Conservation (phyloP, 2,113 vertebrate species). For the Tupaia tana region DNA sequence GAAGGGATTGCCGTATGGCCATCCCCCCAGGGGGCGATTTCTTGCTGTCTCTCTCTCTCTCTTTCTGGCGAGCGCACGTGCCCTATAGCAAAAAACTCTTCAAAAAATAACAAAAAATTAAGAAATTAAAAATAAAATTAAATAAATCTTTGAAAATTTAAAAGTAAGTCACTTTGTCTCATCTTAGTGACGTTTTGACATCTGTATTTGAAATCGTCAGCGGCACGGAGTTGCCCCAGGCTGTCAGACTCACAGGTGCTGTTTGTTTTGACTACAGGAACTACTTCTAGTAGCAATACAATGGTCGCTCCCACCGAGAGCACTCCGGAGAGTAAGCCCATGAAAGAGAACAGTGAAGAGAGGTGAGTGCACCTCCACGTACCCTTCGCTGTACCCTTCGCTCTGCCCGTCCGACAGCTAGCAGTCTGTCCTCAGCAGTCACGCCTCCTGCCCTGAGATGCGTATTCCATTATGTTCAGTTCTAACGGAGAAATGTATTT, state of each 20-base stretch:
- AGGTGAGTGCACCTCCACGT: slow-evolving; percentile 86
- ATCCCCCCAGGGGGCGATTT: too few relatives aligned
- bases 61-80: too few relatives aligned
- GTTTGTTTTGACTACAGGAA: slow-evolving; percentile 87
- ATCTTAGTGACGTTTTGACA: not conserved
- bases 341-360: slow-evolving; percentile 95
- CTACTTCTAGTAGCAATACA: slow-evolving; percentile 99
- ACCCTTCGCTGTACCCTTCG: too few relatives aligned
- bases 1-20: too few relatives aligned
- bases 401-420: too few relatives aligned
- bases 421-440: too few relatives aligned
- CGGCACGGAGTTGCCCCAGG: not conserved
- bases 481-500: not conserved
- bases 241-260: not conserved
- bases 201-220: not conserved
- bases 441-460: not conserved
- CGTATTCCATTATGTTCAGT: not conserved
- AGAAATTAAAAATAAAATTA: too few relatives aligned
- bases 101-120: too few relatives aligned
- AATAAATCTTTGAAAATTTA: too few relatives aligned
- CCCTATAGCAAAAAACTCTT: too few relatives aligned
- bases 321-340: slow-evolving; percentile 92
- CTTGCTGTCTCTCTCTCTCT: too few relatives aligned
- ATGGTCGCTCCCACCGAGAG: slow-evolving; percentile 96
- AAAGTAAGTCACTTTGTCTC: not conserved